Evolutionary conservation across 2,888 invertebrate species (phyloP).

Genomic region (Diplolepis rosae): DNA sequence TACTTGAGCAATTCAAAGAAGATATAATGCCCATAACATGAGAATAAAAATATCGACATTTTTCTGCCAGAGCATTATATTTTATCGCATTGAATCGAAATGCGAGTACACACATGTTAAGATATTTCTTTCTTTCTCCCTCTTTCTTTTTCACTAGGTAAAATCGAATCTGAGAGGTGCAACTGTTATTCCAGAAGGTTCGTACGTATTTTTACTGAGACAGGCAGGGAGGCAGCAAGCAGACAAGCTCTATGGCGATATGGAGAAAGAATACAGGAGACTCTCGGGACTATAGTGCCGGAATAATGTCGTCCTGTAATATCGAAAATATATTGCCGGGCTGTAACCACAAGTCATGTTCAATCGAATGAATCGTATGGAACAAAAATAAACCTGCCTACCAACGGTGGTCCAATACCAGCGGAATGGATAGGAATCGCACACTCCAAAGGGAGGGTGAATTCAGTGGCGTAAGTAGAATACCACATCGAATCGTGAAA

Average conservation of each 20-base stretch:
- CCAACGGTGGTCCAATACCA: conserved; percentile 20
- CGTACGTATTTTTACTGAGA: conserved; percentile 51
- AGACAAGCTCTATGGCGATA: conserved; percentile 42
- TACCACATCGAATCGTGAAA: background rate
- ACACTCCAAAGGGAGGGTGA: conserved; percentile 27
- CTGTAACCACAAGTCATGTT: conserved; percentile 69
- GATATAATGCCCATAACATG: conserved; percentile 9
- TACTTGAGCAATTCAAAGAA: background rate
- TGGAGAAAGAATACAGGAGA: conserved; percentile 55
- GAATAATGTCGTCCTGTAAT: conserved; percentile 67
- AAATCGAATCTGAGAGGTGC: conserved; percentile 33
- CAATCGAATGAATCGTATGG: conserved; percentile 69
- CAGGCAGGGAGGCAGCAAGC: conserved; percentile 40
- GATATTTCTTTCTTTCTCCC: background rate
- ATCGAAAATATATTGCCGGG: conserved; percentile 65
- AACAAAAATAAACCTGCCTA: conserved; percentile 67
- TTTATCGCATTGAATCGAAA: conserved; percentile 2
- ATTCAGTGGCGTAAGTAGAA: conserved; percentile 20
- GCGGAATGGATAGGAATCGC: conserved; percentile 37
- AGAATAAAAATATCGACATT: conserved; percentile 2
- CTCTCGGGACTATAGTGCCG: conserved; percentile 53
- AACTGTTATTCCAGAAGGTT: conserved; percentile 52
- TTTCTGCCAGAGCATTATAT: background rate
- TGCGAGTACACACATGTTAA: background rate
- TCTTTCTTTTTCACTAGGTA: background rate